These are phyloP conservation scores for Euproctis similis DNA, from an alignment of 2,888 invertebrate species.

Conservation along the genomic window DNA sequence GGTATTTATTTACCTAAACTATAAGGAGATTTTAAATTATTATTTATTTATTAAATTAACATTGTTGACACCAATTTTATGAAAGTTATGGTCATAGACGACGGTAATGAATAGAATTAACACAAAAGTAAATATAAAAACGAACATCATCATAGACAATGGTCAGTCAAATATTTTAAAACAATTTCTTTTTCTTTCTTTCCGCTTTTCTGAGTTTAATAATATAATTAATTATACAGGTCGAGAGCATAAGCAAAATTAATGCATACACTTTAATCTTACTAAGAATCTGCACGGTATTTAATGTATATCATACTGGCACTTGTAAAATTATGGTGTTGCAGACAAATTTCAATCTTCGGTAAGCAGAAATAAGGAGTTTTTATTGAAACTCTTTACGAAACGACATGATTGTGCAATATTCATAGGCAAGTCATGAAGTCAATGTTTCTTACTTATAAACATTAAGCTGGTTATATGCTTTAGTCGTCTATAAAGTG, in stretches of 20 bases:
- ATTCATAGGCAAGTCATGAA: slow-evolving; percentile 36
- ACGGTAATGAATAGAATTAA: no score
- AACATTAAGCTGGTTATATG: slow-evolving; percentile 61
- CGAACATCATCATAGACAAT: no score
- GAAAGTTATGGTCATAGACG: no score
- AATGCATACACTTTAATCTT: slow-evolving; percentile 23
- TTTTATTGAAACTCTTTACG: slow-evolving; percentile 12
- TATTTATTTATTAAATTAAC: no score
- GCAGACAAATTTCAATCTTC: slow-evolving; percentile 30
- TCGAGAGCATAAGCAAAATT: slow-evolving; percentile 16
- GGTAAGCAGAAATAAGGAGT: slow-evolving; percentile 11
- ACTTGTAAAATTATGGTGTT: slow-evolving; percentile 24
- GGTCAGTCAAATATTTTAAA: slow-evolving; percentile 1
- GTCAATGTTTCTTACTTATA: slow-evolving; percentile 66
- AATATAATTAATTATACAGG: slow-evolving; percentile 28
- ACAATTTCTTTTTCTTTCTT: slow-evolving; percentile 17
- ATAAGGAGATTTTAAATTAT: no score
- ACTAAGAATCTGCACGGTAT: slow-evolving; percentile 37
- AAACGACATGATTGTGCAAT: slow-evolving; percentile 50
- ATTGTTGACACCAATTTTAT: no score
- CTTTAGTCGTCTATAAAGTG: slow-evolving; percentile 61
- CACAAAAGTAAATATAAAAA: no score
- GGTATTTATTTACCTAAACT: no score
- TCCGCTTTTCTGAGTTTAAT: slow-evolving; percentile 35
- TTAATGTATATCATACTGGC: slow-evolving; percentile 45